Evolutionary conservation across 1,140 invertebrate species (phyloP).

Genomic region (Drosophila santomea): DNA sequence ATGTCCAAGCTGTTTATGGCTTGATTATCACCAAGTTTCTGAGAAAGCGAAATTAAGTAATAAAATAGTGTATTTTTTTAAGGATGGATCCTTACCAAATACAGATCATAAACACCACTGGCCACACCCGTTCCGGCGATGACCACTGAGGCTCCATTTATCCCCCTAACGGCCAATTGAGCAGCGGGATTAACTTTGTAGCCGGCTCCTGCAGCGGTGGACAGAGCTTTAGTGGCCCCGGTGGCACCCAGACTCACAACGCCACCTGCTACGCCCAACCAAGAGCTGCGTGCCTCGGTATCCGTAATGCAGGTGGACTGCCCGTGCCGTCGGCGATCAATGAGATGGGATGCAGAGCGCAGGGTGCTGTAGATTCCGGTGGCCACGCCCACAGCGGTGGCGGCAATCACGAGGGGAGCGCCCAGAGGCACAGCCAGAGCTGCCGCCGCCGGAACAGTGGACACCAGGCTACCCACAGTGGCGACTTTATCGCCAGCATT

Average conservation of each 20-base stretch:
- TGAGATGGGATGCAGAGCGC: conserved; percentile 52
- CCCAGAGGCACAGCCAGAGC: conserved; percentile 62
- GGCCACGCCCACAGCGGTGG: conserved; percentile 55
- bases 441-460: conserved; percentile 61
- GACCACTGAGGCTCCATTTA: conserved; percentile 66
- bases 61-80: background rate
- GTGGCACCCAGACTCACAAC: conserved; percentile 64
- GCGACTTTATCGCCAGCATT: conserved; percentile 54
- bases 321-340: conserved; percentile 60
- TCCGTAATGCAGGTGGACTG: conserved; percentile 59
- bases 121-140: conserved; percentile 65
- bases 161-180: conserved; percentile 59
- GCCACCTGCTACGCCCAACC: conserved; percentile 75
- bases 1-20: conserved; percentile 52
- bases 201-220: conserved; percentile 28
- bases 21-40: conserved; percentile 67
- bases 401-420: conserved; percentile 50
- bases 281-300: conserved; percentile 66
- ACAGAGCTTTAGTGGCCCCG: conserved; percentile 60
- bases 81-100: conserved; percentile 33
- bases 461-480: conserved; percentile 58
- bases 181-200: conserved; percentile 40
- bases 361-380: conserved; percentile 59
- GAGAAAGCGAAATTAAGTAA: too few relatives aligned
- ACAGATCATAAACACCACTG: conserved; percentile 69